Evolutionary conservation across 1,140 invertebrate species (phyloP).

Genomic region (Drosophila equinoxialis): DNA sequence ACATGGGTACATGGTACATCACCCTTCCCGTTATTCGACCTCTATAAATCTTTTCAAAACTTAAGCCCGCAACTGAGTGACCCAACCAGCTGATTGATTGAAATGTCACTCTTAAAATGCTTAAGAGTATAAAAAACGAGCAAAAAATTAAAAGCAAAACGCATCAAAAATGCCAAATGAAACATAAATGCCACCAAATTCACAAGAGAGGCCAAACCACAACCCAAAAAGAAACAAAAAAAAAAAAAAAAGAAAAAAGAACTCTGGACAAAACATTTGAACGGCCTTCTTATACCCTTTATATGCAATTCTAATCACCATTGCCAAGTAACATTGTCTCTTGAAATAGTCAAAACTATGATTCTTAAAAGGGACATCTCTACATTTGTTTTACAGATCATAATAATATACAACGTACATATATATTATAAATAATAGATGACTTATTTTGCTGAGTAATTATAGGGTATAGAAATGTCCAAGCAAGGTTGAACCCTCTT

Average conservation of each 20-base stretch:
- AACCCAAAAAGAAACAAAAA: slow-evolving; percentile 27
- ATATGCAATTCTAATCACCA: too few species aligned
- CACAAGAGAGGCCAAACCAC: slow-evolving; percentile 52
- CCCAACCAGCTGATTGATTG: slow-evolving; percentile 70
- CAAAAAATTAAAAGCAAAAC: slow-evolving; percentile 60
- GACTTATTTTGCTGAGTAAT: neutral
- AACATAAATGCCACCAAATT: slow-evolving; percentile 66
- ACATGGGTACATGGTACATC: neutral
- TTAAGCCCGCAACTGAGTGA: slow-evolving; percentile 14
- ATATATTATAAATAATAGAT: too few species aligned
- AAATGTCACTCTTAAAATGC: slow-evolving; percentile 79
- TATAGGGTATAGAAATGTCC: slow-evolving; percentile 1
- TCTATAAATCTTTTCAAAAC: slow-evolving; percentile 44
- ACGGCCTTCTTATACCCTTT: neutral
- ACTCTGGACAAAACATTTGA: neutral
- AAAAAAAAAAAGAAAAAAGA: neutral
- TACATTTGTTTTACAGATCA: too few species aligned
- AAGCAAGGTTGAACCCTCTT: slow-evolving; percentile 38
- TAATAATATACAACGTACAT: too few species aligned
- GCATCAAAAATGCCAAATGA: slow-evolving; percentile 78
- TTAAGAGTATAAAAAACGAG: slow-evolving; percentile 37
- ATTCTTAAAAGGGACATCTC: too few species aligned
- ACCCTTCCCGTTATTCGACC: slow-evolving; percentile 13
- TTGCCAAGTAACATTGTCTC: too few species aligned
- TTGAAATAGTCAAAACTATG: too few species aligned